Base-by-base conservation (phyloP, 2,797 vertebrate species). In the Enteromius paludinosus region DNA sequence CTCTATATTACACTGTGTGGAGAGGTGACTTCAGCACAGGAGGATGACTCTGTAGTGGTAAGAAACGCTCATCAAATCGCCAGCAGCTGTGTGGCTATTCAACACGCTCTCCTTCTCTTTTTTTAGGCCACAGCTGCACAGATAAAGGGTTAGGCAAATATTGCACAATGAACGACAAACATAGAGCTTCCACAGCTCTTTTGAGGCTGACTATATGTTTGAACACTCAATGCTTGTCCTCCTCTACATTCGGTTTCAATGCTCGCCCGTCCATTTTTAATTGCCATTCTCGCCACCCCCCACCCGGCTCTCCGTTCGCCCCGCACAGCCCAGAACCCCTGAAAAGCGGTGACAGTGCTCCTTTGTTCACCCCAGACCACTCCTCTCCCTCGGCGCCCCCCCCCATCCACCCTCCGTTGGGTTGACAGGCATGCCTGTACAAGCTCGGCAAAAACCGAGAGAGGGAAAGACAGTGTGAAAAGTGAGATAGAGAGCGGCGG, bases 281-380 rank as follows among this genome's bases (percentile, higher is more conserved):
- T 93, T 92, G 93, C 86, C 92, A 95, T 96, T 95, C 93, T 91
- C 87, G 89, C 85, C 86, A 82, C 75, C 72, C 90, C 87, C 88
- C 75, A 86, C 90, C 62, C 38, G n/a, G 83, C 83, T 89, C 90
- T 88, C 83, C 84, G 86, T 89, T 84, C 64, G 20, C 84, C 78
- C 75, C 33, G 71, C 79, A 54, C 68, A 78, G 35, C 85, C 83
- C 90, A 89, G 90, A 90, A 84, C 74, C 89, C 87, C 81, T 89
- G 90, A 86, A 92, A 95, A 93, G 91, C 93, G 88, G 91, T 90
- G 96, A 97, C 97, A 97, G 95, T 95, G 95, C 94, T 96, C 92
- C 96, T 98, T 98, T 98, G 96, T 98, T 92, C 92, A 86, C 81
- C 86, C 87, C 82, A 85, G 86, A 87, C 87, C 79, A 83, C 80